Base-by-base conservation (phyloP, 2,797 vertebrate genomes). In the Notolepis coatsorum region DNA sequence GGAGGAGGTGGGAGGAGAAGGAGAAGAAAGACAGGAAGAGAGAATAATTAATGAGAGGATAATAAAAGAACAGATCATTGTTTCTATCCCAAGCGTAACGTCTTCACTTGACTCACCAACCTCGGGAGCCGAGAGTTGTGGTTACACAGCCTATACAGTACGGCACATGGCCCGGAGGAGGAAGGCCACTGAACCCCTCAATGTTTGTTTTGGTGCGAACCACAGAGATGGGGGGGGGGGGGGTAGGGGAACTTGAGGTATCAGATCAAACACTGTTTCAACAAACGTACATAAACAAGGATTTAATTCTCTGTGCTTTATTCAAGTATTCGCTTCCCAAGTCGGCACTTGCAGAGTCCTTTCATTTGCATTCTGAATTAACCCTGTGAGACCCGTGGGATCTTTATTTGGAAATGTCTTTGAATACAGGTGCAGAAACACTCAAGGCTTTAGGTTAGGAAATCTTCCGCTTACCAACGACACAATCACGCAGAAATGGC, bases 21-120 rank as follows among this genome's bases (percentile, higher is more conserved):
- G 66, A 45, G 52, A 56, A 53, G 42, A 69, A 52, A 33, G 37
- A 38, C 25, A 10, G 55, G 58, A 37, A 60, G 23, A 49, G 27
- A 47, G 17, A 35, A 52, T n/a, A n/a, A n/a, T n/a, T n/a, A n/a
- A n/a, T n/a, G n/a, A 56, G 12, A 49, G 48, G 62, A 66, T 58
- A 75, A 48, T 61, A 50, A 80, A 73, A 73, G 67, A 68, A 50
- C 51, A 37, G 45, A 27, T n/a, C 23, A 15, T 54, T 20, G 45
- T 55, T 70, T 74, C 38, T 53, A n/a, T 66, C 82, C 81, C 84
- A 91, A 83, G 37, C 48, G 85, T 88, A 74, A 87, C 82, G 41
- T 88, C 71, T 37, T 72, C 25, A 30, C 30, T 39, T 81, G 71
- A 79, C 71, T 84, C 84, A 76, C 72, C 61, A 72, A 52, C 47